These are phyloP conservation scores for western clawed frog (Xenopus tropicalis) DNA, from an alignment of 2,113 vertebrate species.

Conservation along the genomic window DNA sequence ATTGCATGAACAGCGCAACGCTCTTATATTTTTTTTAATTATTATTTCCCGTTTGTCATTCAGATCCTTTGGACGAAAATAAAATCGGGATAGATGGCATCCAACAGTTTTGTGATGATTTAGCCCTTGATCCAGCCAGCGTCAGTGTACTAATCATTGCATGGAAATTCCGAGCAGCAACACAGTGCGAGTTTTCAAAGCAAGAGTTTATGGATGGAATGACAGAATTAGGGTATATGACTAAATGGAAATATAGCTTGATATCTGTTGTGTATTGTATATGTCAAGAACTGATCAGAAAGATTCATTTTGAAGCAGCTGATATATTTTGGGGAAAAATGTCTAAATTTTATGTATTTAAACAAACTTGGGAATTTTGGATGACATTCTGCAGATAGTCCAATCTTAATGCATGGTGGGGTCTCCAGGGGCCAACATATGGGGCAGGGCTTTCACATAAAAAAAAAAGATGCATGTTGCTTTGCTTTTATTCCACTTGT, in stretches of 20 bases:
- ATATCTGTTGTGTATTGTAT: too few species aligned
- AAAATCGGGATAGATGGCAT: slow-evolving; percentile 85
- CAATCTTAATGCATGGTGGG: too few species aligned
- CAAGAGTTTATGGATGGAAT: slow-evolving; percentile 82
- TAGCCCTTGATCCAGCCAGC: slow-evolving; percentile 78
- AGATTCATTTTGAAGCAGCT: slow-evolving; percentile 8
- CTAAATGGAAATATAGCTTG: slow-evolving; percentile 1
- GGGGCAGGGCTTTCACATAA: too few species aligned
- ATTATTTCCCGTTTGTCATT: slow-evolving; percentile 20
- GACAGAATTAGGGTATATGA: slow-evolving; percentile 75
- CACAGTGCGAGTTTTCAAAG: slow-evolving; percentile 80
- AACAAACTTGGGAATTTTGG: too few species aligned
- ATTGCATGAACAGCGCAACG: too few species aligned
- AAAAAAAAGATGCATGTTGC: too few species aligned
- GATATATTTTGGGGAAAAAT: neutral
- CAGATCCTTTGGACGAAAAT: slow-evolving; percentile 84
- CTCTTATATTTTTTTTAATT: too few species aligned
- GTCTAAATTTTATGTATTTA: too few species aligned
- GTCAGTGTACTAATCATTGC: slow-evolving; percentile 80
- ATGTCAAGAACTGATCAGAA: too few species aligned
- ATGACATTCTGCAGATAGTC: too few species aligned
- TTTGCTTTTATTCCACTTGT: too few species aligned
- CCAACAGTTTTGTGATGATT: slow-evolving; percentile 82
- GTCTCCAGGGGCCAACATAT: too few species aligned
- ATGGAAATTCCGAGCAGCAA: slow-evolving; percentile 81